Conservation (phyloP, 2,797 vertebrate species). For the Enteromius treurensis region DNA sequence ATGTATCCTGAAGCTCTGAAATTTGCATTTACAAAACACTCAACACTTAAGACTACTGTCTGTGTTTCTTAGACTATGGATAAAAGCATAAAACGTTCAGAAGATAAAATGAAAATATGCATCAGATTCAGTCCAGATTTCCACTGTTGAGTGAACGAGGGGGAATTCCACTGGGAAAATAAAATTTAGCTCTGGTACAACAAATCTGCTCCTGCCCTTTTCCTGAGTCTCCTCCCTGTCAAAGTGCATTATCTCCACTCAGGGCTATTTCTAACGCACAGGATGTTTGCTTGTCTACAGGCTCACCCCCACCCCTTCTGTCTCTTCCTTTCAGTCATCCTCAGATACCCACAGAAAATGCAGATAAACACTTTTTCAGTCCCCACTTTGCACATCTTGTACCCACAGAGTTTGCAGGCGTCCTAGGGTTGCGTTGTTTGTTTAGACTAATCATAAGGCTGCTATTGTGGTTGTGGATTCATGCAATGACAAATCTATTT, state of each 20-base stretch:
- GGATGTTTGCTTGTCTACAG: conserved; percentile 33
- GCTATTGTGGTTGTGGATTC: neutral
- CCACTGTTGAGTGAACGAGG: neutral
- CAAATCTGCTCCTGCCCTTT: conserved; percentile 28
- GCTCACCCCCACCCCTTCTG: conserved; percentile 11
- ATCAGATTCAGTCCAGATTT: neutral
- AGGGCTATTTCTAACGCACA: conserved; percentile 42
- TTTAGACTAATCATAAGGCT: neutral
- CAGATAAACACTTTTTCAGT: neutral
- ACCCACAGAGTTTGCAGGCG: neutral
- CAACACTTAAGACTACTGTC: too few species aligned
- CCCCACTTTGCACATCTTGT: neutral
- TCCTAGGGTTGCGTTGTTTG: neutral
- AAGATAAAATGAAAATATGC: neutral
- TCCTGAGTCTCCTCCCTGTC: conserved; percentile 43
- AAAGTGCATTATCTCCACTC: conserved; percentile 42
- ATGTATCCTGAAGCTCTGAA: neutral
- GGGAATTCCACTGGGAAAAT: neutral
- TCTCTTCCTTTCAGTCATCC: conserved; percentile 21
- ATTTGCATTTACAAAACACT: neutral
- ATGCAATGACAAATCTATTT: neutral
- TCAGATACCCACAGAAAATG: conserved; percentile 18
- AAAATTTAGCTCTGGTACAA: conserved; percentile 4
- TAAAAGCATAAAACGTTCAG: neutral
- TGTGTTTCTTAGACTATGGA: neutral